phyloP scores from a whole-genome alignment of 2,888 invertebrate species.

The Thumatha senex region DNA sequence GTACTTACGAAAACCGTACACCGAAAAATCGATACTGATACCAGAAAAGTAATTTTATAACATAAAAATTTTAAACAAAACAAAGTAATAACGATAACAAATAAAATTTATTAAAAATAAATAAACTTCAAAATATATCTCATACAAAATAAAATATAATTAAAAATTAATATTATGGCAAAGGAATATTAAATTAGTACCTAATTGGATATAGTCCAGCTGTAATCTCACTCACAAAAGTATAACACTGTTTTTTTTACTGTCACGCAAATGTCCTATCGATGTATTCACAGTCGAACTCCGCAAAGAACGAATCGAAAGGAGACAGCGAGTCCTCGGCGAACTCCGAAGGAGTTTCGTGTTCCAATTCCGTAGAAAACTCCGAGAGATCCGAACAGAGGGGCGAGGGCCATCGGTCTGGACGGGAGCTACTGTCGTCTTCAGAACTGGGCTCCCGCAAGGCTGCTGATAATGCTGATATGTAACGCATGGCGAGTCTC shows the following conservation, averaged over 20 bases:
- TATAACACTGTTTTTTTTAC: no score
- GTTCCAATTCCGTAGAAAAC: slow-evolving; percentile 73
- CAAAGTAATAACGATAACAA: slow-evolving; percentile 66
- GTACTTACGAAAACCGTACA: no score
- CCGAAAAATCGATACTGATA: no score
- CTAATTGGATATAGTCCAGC: slow-evolving; percentile 54
- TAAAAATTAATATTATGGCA: slow-evolving; percentile 77
- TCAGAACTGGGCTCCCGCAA: slow-evolving; percentile 73
- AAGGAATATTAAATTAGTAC: slow-evolving; percentile 62
- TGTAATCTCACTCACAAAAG: slow-evolving; percentile 51
- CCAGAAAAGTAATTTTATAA: no score
- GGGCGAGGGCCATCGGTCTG: slow-evolving; percentile 74
- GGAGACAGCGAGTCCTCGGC: slow-evolving; percentile 83
- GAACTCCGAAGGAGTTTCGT: slow-evolving; percentile 77
- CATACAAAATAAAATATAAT: slow-evolving; percentile 62
- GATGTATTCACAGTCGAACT: slow-evolving; percentile 77
- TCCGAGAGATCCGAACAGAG: slow-evolving; percentile 82
- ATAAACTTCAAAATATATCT: slow-evolving; percentile 65
- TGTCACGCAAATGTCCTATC: slow-evolving; percentile 78
- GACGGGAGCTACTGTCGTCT: slow-evolving; percentile 39
- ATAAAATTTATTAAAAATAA: slow-evolving; percentile 72
- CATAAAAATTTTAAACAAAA: slow-evolving; percentile 16
- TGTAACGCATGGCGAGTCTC: slow-evolving; percentile 94
- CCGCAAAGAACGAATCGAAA: slow-evolving; percentile 81
- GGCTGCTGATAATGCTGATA: slow-evolving; percentile 88